These are phyloP conservation scores for Loripinus fragilis DNA, from an alignment of 2,888 invertebrate genomes.

Conservation along the genomic window DNA sequence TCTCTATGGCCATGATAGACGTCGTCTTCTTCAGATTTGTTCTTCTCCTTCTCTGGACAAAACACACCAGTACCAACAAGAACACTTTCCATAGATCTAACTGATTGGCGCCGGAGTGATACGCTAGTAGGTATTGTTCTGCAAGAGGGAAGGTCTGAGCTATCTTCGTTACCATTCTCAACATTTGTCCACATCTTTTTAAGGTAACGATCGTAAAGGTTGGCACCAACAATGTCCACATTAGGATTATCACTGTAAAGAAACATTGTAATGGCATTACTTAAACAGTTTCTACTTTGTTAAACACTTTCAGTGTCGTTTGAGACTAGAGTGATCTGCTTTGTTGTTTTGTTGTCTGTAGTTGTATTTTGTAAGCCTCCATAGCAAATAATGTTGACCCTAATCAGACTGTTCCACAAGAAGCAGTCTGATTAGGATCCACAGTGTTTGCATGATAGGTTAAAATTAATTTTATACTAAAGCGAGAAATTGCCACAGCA, in stretches of 20 bases:
- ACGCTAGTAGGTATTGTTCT: slow-evolving; percentile 76
- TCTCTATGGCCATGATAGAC: slow-evolving; percentile 81
- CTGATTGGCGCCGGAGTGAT: slow-evolving; percentile 77
- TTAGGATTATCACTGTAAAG: slow-evolving; percentile 82
- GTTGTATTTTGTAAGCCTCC: too few species aligned
- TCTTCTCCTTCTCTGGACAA: slow-evolving; percentile 69
- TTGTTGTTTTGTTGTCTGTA: too few species aligned
- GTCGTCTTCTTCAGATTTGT: slow-evolving; percentile 56
- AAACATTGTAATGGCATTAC: too few species aligned
- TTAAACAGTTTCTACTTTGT: too few species aligned
- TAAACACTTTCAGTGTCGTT: too few species aligned
- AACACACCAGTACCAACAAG: slow-evolving; percentile 83
- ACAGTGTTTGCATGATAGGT: too few species aligned
- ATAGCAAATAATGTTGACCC: too few species aligned
- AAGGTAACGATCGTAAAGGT: slow-evolving; percentile 80
- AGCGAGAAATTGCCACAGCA: too few species aligned
- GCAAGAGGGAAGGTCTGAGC: slow-evolving; percentile 70
- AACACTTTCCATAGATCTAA: slow-evolving; percentile 75
- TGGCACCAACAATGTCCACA: slow-evolving; percentile 82
- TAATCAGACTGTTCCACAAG: too few species aligned
- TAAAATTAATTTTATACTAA: too few species aligned
- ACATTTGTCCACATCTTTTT: slow-evolving; percentile 48
- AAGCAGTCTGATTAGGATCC: too few species aligned
- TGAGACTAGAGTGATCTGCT: too few species aligned
- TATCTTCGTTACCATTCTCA: slow-evolving; percentile 56